A percentile compares a stretch with the other conserved stretches of the same genome.
Evolutionary conservation across 2,113 vertebrate genomes (phyloP).

Genomic region (Nettapus auritus): DNA sequence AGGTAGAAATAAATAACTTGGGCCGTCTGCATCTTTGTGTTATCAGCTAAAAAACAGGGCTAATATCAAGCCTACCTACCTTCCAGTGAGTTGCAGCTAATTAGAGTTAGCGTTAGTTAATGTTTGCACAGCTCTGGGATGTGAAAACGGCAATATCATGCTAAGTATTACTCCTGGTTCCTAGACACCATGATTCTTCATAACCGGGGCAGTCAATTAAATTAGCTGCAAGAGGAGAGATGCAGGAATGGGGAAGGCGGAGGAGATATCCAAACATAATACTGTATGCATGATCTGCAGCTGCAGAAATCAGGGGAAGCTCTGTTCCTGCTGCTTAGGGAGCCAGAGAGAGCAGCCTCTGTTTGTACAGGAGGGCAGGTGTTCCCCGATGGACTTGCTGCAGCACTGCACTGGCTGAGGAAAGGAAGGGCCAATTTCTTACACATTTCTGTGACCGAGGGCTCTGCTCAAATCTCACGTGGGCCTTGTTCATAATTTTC

Average conservation of each 20-base stretch:
- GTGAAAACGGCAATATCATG: conserved; percentile 40
- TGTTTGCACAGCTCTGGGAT: conserved; percentile 27
- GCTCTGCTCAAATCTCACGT: neutral
- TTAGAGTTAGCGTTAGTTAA: conserved; percentile 30
- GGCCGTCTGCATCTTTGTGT: neutral
- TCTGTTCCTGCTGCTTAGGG: neutral
- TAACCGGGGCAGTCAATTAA: conserved; percentile 35
- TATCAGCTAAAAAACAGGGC: neutral
- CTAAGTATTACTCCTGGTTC: conserved; percentile 30
- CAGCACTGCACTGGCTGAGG: neutral
- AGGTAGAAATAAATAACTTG: neutral
- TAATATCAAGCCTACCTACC: conserved; percentile 43
- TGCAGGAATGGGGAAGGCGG: neutral
- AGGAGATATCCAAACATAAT: conserved; percentile 14
- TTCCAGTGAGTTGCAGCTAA: conserved; percentile 18
- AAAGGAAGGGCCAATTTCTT: neutral
- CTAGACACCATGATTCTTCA: conserved; percentile 31
- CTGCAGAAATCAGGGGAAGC: neutral
- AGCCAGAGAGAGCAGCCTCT: neutral
- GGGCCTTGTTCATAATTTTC: neutral
- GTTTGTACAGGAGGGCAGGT: neutral
- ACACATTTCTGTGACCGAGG: neutral
- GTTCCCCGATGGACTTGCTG: neutral
- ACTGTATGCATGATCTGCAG: neutral
- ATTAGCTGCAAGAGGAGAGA: neutral